These are phyloP conservation scores for Pogonophryne albipinna DNA, from an alignment of 2,797 vertebrate species.

Conservation along the genomic window DNA sequence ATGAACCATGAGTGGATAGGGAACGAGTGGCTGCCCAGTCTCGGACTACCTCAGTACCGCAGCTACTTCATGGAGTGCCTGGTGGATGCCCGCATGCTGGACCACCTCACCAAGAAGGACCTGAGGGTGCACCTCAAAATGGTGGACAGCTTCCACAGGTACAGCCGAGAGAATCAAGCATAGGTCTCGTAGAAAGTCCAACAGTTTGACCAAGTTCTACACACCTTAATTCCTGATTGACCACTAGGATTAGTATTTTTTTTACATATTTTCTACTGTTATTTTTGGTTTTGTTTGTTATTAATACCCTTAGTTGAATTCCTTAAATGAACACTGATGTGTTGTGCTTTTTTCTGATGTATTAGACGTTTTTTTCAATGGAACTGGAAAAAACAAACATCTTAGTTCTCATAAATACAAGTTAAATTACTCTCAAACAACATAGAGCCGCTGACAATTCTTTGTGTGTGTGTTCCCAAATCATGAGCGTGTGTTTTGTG, in stretches of 20 bases:
- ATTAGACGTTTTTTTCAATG: too few species aligned
- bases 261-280: too few species aligned
- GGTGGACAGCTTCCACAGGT: slow-evolving; percentile 99
- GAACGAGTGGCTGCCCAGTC: slow-evolving; percentile 97
- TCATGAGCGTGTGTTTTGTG: background rate
- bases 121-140: slow-evolving; percentile 98
- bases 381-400: too few species aligned
- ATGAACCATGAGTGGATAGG: slow-evolving; percentile 99
- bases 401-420: background rate
- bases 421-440: background rate
- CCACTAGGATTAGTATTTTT: too few species aligned
- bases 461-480: background rate
- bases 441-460: too few species aligned
- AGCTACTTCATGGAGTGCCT: slow-evolving; percentile 99
- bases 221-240: too few species aligned
- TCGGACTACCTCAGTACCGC: slow-evolving; percentile 98
- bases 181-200: background rate
- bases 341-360: too few species aligned
- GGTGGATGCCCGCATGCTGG: slow-evolving; percentile 97
- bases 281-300: too few species aligned
- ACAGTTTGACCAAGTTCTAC: too few species aligned
- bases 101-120: slow-evolving; percentile 99
- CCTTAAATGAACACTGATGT: too few species aligned
- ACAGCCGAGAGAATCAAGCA: slow-evolving; percentile 30
- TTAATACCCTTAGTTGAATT: too few species aligned